A percentile compares a stretch with the other conserved stretches of the same genome.
Conservation (phyloP, 2,888 invertebrate genomes). For the Miltochrista miniata region DNA sequence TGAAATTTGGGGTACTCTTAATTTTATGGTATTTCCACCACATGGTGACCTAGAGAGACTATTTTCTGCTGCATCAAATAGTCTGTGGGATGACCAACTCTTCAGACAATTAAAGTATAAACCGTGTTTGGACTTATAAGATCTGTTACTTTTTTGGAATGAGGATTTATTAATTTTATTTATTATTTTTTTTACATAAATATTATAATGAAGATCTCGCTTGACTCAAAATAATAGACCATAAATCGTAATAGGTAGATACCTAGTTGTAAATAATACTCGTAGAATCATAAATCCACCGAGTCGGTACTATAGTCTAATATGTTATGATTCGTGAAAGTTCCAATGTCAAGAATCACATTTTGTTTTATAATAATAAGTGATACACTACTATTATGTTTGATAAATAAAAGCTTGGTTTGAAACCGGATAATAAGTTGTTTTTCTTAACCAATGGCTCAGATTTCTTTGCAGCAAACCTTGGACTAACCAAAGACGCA, state of each 20-base stretch:
- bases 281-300: conserved; percentile 35
- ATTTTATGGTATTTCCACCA: too few species aligned
- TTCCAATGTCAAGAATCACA: conserved; percentile 6
- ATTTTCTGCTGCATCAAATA: too few species aligned
- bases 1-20: too few species aligned
- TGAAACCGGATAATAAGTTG: conserved; percentile 11
- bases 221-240: conserved; percentile 31
- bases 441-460: neutral
- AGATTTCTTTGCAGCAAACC: neutral
- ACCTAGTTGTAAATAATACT: conserved; percentile 31
- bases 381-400: conserved; percentile 11
- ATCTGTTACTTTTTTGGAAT: too few species aligned
- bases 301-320: conserved; percentile 28
- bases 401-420: conserved; percentile 28
- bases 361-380: conserved; percentile 19
- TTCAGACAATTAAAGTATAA: too few species aligned
- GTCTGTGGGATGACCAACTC: too few species aligned
- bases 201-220: conserved; percentile 39
- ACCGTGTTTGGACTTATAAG: too few species aligned
- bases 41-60: too few species aligned
- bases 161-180: neutral
- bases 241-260: neutral
- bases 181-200: neutral
- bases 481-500: too few species aligned
- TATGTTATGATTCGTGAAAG: conserved; percentile 11